phyloP scores from a whole-genome alignment of 2,113 vertebrate species.

The Sceloporus tristichus region DNA sequence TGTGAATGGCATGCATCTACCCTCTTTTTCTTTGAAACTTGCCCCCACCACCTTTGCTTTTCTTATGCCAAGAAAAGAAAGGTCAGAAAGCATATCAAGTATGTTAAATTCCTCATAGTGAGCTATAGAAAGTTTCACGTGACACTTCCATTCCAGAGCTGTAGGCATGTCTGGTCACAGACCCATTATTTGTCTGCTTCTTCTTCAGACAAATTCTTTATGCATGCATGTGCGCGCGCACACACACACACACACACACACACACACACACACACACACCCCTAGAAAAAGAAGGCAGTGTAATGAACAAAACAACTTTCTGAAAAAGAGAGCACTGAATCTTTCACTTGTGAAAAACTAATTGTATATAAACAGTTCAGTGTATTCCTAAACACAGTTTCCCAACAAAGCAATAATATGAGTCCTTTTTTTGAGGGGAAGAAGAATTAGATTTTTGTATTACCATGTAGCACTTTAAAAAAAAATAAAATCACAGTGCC shows the following conservation, averaged over 20 bases:
- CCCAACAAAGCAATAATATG: constrained; percentile 25
- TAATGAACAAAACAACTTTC: constrained; percentile 74
- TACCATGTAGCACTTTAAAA: constrained; percentile 27
- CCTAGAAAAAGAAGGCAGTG: constrained; percentile 71
- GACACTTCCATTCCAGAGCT: constrained; percentile 76
- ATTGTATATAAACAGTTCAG: constrained; percentile 48
- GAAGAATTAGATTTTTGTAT: background rate
- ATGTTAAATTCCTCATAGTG: constrained; percentile 42
- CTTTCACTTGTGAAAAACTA: constrained; percentile 51
- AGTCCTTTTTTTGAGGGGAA: background rate
- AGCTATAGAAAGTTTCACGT: constrained; percentile 69
- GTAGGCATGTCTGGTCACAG: constrained; percentile 70
- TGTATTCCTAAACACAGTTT: constrained; percentile 50
- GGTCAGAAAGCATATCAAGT: constrained; percentile 46
- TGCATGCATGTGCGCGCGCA: background rate
- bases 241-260: too few relatives aligned
- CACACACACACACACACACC: constrained; percentile 77
- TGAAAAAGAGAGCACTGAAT: constrained; percentile 75
- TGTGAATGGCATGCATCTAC: constrained; percentile 21
- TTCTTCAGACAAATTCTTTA: constrained; percentile 74
- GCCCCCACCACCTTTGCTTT: background rate
- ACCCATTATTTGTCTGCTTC: constrained; percentile 62
- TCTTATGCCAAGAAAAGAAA: constrained; percentile 49
- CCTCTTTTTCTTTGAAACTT: constrained; percentile 3
- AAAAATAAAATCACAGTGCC: background rate